These are phyloP conservation scores for Zosterops lateralis DNA, from an alignment of 2,113 vertebrate genomes.

Conservation along the genomic window DNA sequence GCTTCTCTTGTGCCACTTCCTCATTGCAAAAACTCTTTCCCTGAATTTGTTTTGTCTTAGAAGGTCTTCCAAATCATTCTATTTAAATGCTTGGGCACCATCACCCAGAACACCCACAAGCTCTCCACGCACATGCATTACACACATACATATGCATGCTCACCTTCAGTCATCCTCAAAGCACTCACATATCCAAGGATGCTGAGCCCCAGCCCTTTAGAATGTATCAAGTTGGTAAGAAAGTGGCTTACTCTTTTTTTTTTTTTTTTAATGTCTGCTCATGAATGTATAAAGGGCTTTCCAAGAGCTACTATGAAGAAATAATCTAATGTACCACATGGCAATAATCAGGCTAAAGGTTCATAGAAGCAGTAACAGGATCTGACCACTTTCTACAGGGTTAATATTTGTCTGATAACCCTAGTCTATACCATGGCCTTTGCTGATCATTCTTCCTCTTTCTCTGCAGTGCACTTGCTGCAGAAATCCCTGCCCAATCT, in stretches of 20 bases:
- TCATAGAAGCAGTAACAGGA: not conserved
- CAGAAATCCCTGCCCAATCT: not conserved
- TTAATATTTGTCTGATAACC: not conserved
- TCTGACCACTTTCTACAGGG: not conserved
- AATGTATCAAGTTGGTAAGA: not conserved
- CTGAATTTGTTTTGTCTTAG: not conserved
- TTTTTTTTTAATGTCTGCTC: not conserved
- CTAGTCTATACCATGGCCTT: not conserved
- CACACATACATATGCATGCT: accelerated
- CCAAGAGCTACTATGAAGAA: not conserved
- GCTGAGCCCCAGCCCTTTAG: not conserved
- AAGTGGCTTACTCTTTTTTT: not conserved
- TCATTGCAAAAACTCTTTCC: not conserved
- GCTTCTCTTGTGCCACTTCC: not conserved
- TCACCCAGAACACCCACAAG: not conserved
- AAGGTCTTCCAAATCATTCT: not conserved
- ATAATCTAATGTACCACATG: not conserved
- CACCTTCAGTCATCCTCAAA: not conserved
- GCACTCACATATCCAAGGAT: not conserved
- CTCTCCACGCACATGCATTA: not conserved
- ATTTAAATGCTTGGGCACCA: not conserved
- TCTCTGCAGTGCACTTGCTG: not conserved
- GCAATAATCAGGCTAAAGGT: not conserved
- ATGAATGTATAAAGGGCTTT: not conserved
- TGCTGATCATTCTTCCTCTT: not conserved